These are phyloP conservation scores for Oryzias curvinotus DNA, from an alignment of 2,113 vertebrate species.

Conservation along the genomic window DNA sequence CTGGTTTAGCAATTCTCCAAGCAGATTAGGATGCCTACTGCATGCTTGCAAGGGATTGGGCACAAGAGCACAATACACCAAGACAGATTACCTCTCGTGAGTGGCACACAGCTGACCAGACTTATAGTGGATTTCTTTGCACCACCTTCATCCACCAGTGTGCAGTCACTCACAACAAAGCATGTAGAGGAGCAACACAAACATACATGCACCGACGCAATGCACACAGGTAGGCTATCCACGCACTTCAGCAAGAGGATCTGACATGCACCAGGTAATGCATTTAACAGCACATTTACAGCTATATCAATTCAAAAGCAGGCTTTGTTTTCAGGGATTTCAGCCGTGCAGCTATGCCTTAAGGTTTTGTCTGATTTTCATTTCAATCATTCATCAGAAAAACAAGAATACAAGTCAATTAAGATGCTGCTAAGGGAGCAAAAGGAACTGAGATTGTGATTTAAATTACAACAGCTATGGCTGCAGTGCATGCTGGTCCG, in stretches of 20 bases:
- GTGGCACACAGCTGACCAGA: conserved; percentile 43
- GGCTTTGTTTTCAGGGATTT: conserved; percentile 8
- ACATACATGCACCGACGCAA: conserved; percentile 1
- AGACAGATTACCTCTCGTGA: conserved; percentile 57
- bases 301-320: conserved; percentile 2
- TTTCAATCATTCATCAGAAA: neutral
- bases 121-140: conserved; percentile 21
- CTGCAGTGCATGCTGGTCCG: conserved; percentile 18
- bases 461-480: conserved; percentile 11
- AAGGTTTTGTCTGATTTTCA: conserved; percentile 6
- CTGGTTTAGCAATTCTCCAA: conserved; percentile 63
- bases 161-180: too few species aligned
- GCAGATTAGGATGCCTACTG: conserved; percentile 71
- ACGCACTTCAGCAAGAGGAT: conserved; percentile 49
- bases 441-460: neutral
- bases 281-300: conserved; percentile 18
- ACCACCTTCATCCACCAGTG: conserved; percentile 2
- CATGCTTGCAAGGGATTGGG: conserved; percentile 69
- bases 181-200: too few species aligned
- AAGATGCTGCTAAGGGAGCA: neutral
- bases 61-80: conserved; percentile 39
- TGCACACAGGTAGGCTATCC: neutral
- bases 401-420: neutral
- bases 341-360: neutral
- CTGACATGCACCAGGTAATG: conserved; percentile 49